phyloP scores from a whole-genome alignment of 2,113 vertebrate species.

The Hassar affinis region DNA sequence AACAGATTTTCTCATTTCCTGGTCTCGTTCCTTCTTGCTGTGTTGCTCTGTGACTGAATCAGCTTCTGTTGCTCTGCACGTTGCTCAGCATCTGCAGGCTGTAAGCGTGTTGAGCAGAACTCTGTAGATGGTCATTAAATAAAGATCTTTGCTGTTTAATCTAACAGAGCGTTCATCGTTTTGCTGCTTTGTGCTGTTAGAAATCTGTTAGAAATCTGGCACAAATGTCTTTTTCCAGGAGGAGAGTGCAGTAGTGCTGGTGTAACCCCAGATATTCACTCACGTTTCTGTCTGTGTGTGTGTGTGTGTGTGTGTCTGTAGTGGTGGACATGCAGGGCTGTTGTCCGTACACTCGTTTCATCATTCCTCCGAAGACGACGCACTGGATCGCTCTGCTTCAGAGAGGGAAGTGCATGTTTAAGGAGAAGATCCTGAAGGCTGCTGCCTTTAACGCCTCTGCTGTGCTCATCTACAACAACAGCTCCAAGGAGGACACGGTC shows the following conservation, averaged over 20 bases:
- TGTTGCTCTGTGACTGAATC: too few relatives aligned
- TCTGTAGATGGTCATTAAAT: neutral
- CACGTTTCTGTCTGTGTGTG: neutral
- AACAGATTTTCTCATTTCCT: too few relatives aligned
- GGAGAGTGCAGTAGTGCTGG: neutral
- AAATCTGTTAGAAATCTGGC: too few relatives aligned
- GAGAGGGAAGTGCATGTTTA: constrained; percentile 95
- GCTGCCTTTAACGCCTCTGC: constrained; percentile 88
- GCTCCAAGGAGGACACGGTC: constrained; percentile 87
- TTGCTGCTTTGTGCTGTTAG: too few relatives aligned
- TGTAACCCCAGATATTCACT: neutral
- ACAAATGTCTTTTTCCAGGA: neutral
- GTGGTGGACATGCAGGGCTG: constrained; percentile 92
- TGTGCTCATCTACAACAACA: constrained; percentile 95
- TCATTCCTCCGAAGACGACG: constrained; percentile 83
- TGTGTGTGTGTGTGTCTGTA: constrained; percentile 52
- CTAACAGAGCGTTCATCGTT: too few relatives aligned
- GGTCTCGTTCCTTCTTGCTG: neutral
- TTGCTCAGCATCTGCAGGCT: too few relatives aligned
- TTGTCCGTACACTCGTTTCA: constrained; percentile 87
- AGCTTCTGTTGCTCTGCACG: too few relatives aligned
- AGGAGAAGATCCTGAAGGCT: constrained; percentile 93
- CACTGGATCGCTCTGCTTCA: constrained; percentile 96
- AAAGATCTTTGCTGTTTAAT: neutral
- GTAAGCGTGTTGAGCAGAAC: neutral